These are phyloP conservation scores for Platanista minor DNA, from an alignment of 2,113 vertebrate species.

Conservation along the genomic window DNA sequence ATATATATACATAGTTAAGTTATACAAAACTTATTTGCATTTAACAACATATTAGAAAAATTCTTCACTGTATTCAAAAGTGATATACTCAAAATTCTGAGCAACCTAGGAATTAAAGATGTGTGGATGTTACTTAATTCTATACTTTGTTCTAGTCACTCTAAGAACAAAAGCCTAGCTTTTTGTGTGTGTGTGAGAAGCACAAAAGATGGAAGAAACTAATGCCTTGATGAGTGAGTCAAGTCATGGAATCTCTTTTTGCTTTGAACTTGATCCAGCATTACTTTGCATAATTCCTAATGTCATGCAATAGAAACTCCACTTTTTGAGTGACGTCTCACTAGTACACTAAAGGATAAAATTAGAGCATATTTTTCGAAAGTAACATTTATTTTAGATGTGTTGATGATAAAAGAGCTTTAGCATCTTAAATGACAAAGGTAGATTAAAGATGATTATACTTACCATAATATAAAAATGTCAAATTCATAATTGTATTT, in stretches of 20 bases:
- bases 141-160: background rate
- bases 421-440: background rate
- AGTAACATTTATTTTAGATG: background rate
- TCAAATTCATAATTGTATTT: constrained; percentile 16
- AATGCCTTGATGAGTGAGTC: background rate
- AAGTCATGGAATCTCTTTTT: background rate
- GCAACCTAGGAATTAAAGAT: background rate
- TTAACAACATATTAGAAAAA: background rate
- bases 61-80: background rate
- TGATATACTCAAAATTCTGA: background rate
- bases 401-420: background rate
- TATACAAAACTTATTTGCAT: background rate
- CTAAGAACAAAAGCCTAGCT: background rate
- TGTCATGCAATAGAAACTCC: background rate
- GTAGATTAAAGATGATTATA: background rate
- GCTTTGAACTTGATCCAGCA: background rate
- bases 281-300: background rate
- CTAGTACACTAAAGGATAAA: background rate
- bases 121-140: background rate
- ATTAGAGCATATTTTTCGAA: background rate
- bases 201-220: background rate
- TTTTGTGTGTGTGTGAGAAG: no score
- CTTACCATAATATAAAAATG: background rate
- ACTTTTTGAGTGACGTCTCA: background rate
- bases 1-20: background rate